Evolutionary conservation across 1,140 invertebrate species (phyloP).

Genomic region (Drosophila oshimai): DNA sequence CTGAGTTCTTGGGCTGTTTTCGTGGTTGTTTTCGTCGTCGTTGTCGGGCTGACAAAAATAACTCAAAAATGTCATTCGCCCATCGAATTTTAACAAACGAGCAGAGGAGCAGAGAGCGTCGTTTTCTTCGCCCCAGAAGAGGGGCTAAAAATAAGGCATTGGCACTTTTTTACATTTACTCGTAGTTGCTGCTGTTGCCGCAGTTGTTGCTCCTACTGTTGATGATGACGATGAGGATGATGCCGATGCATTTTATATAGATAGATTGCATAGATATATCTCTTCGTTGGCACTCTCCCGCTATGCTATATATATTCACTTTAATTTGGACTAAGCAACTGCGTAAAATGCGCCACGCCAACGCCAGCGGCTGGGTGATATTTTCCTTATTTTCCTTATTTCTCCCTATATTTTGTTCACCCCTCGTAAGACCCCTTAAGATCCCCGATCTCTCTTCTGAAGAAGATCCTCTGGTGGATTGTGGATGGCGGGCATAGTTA

Average conservation of each 20-base stretch:
- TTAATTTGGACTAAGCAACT: slow-evolving; percentile 72
- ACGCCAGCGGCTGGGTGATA: slow-evolving; percentile 50
- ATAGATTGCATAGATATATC: slow-evolving; percentile 62
- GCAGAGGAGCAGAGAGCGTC: slow-evolving; percentile 31
- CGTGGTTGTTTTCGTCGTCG: slow-evolving; percentile 31
- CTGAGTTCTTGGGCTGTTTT: slow-evolving; percentile 13
- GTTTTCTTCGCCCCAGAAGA: slow-evolving; percentile 38
- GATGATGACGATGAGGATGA: slow-evolving; percentile 8
- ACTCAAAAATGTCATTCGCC: slow-evolving; percentile 81
- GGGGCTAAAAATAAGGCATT: slow-evolving; percentile 46
- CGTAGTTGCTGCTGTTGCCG: slow-evolving; percentile 12
- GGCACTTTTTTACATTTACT: slow-evolving; percentile 56
- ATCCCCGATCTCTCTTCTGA: not conserved
- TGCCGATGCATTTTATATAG: slow-evolving; percentile 60
- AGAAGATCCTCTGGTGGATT: slow-evolving; percentile 21
- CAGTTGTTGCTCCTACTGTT: slow-evolving; percentile 2
- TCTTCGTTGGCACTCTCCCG: slow-evolving; percentile 44
- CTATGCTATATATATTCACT: slow-evolving; percentile 49
- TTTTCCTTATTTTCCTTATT: slow-evolving; percentile 2
- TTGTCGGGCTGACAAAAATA: slow-evolving; percentile 71
- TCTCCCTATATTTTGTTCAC: not conserved
- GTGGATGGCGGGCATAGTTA: slow-evolving; percentile 48
- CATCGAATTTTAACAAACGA: slow-evolving; percentile 81
- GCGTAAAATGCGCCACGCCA: slow-evolving; percentile 71
- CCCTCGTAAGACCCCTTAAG: not conserved